These are phyloP conservation scores for Eueides isabella DNA, from an alignment of 1,140 invertebrate species.

Conservation along the genomic window DNA sequence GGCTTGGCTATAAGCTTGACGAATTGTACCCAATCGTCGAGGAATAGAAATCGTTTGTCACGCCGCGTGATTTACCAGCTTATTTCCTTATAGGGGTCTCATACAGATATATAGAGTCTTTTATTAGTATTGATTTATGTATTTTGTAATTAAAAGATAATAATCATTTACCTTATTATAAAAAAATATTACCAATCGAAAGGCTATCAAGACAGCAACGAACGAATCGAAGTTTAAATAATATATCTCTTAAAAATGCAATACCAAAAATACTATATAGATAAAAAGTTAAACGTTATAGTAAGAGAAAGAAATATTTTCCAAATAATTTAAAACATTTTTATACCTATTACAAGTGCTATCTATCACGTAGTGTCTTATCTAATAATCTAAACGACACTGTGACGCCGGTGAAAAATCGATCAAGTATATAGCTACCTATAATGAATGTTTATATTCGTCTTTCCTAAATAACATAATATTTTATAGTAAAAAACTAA, in stretches of 20 bases:
- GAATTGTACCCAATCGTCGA: conserved; percentile 21
- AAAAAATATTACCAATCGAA: no score
- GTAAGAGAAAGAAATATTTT: neutral
- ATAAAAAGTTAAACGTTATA: neutral
- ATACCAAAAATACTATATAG: neutral
- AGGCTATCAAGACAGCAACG: no score
- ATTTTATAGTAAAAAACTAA: neutral
- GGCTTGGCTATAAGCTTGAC: conserved; percentile 18
- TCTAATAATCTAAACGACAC: conserved; percentile 32
- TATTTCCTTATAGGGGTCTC: neutral
- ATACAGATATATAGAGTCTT: neutral
- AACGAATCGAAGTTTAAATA: no score
- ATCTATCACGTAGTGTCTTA: conserved; percentile 18
- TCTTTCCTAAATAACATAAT: neutral
- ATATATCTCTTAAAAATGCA: no score
- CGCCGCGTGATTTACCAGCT: conserved; percentile 22
- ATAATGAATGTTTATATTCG: neutral
- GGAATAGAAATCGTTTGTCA: conserved; percentile 31
- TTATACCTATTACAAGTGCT: neutral
- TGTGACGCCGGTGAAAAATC: conserved; percentile 26
- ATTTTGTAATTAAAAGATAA: no score
- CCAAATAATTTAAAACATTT: conserved; percentile 1
- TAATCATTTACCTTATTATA: no score
- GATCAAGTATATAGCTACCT: conserved; percentile 16
- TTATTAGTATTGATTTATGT: no score